Evolutionary conservation across 2,113 vertebrate species (phyloP).

Genomic region (Sterrhoptilus dennistouni): DNA sequence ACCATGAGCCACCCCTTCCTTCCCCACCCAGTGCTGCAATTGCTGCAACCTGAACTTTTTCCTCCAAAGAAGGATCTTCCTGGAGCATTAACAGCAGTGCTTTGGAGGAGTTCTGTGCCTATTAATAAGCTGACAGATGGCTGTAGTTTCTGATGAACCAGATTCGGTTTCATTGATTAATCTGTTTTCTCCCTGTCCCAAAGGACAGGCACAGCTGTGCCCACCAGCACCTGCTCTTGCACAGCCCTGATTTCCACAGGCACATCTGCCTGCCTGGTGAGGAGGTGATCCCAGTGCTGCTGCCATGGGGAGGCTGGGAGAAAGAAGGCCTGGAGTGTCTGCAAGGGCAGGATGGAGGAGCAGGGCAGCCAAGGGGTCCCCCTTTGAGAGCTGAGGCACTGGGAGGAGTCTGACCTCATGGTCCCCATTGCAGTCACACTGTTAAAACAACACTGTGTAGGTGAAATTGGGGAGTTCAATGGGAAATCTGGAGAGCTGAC

Average conservation of each 20-base stretch:
- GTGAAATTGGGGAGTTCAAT: accelerated
- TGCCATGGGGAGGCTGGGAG: accelerated
- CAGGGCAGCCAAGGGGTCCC: neutral
- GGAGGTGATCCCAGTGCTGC: accelerated
- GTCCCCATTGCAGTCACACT: neutral
- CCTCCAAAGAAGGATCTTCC: neutral
- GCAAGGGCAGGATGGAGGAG: neutral
- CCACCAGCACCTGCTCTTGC: neutral
- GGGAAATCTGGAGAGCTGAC: neutral
- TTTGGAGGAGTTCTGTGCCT: neutral
- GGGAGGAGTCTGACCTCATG: accelerated
- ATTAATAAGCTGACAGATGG: slow-evolving; percentile 54
- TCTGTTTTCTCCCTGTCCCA: neutral
- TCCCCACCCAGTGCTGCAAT: neutral
- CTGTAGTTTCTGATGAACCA: neutral
- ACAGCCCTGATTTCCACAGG: neutral
- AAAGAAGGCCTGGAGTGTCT: neutral
- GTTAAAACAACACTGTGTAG: accelerated
- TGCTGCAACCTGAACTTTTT: neutral
- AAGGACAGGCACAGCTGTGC: slow-evolving; percentile 12
- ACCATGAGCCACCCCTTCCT: no score
- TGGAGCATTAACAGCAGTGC: neutral
- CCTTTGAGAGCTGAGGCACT: accelerated
- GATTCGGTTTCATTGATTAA: slow-evolving; percentile 19
- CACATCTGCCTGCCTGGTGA: neutral